Conservation (phyloP, 2,113 vertebrate species). For the Propithecus coquereli region DNA sequence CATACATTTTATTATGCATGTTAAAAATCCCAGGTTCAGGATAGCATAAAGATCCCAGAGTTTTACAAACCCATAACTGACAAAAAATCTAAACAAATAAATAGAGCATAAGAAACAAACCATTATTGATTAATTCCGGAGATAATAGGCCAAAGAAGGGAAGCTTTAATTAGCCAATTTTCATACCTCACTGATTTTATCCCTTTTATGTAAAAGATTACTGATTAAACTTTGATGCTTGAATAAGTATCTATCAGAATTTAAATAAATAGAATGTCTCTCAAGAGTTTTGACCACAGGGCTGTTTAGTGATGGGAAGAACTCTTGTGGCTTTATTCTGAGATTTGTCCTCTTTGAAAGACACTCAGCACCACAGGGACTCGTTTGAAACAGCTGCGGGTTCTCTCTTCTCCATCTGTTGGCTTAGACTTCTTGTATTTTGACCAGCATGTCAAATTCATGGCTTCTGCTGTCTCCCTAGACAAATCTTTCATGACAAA, state of each 20-base stretch:
- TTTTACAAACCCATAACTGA: background rate
- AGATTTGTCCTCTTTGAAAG: background rate
- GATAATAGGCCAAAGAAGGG: background rate
- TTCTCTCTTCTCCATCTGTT: background rate
- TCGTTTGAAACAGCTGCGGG: background rate
- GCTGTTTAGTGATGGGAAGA: background rate
- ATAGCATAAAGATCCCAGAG: background rate
- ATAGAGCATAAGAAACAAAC: background rate
- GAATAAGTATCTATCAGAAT: background rate
- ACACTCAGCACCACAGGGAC: background rate
- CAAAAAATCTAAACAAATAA: background rate
- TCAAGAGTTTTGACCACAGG: background rate
- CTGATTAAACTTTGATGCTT: background rate
- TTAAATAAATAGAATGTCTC: background rate
- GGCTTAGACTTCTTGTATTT: background rate
- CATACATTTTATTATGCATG: background rate
- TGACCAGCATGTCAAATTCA: constrained; percentile 6
- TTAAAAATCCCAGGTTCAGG: background rate
- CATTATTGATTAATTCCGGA: background rate
- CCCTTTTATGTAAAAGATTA: background rate
- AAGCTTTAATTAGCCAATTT: background rate
- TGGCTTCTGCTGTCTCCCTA: constrained; percentile 6
- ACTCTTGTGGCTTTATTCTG: background rate
- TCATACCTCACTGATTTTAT: background rate
- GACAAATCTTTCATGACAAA: constrained; percentile 38